phyloP scores from a whole-genome alignment of 1,140 invertebrate genomes.

The Heterodera schachtii region DNA sequence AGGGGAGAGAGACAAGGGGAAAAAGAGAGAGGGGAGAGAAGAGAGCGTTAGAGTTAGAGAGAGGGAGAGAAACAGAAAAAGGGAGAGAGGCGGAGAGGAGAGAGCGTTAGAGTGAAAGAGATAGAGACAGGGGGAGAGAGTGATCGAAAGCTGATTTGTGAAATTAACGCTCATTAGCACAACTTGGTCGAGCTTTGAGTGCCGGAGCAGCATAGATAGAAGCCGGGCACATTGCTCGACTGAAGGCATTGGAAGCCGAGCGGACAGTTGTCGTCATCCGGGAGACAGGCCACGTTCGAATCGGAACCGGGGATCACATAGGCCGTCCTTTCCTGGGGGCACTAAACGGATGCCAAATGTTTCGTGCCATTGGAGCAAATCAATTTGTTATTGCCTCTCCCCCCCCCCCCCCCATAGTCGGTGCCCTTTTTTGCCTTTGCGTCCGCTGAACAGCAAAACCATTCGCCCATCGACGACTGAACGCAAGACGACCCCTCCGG shows the following conservation, averaged over 20 bases:
- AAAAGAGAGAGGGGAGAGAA: no score
- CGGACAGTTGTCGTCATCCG: constrained; percentile 57
- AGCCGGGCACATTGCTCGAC: constrained; percentile 56
- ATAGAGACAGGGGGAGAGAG: no score
- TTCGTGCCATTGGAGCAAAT: neutral
- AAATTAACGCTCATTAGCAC: neutral
- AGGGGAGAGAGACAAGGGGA: no score
- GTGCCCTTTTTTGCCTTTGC: neutral
- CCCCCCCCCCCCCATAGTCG: neutral
- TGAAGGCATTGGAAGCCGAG: constrained; percentile 54
- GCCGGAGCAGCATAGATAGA: constrained; percentile 62
- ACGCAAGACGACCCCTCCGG: constrained; percentile 59
- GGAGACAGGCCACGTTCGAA: constrained; percentile 62
- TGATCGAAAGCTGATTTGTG: neutral
- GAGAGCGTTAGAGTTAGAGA: no score
- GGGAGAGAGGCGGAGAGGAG: no score
- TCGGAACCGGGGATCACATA: constrained; percentile 63
- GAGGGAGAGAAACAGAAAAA: no score
- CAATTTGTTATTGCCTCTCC: no score
- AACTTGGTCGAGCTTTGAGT: constrained; percentile 4
- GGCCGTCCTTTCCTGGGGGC: constrained; percentile 53
- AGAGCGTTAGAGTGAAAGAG: no score
- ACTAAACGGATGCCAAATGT: constrained; percentile 44
- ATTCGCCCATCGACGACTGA: constrained; percentile 44
- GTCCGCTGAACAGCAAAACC: constrained; percentile 56